Evolutionary conservation across 2,797 vertebrate genomes (phyloP).

Genomic region (Diglossa cyanea): DNA sequence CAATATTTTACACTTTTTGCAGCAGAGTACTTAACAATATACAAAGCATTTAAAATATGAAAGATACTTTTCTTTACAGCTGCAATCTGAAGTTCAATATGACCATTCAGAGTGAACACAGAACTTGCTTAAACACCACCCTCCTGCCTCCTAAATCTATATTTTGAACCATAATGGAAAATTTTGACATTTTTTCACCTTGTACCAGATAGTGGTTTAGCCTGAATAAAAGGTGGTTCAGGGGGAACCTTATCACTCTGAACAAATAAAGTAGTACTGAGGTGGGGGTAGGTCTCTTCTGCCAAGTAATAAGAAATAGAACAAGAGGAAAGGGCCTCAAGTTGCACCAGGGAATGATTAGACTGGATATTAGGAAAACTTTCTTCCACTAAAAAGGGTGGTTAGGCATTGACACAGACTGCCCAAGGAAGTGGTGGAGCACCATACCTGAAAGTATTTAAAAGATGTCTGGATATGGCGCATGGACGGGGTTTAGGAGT

Average conservation of each 20-base stretch:
- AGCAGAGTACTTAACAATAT: not conserved
- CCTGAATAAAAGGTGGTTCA: not conserved
- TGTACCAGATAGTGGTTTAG: not conserved
- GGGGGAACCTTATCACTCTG: not conserved
- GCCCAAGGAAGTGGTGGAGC: not conserved
- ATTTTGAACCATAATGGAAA: not conserved
- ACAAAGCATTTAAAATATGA: not conserved
- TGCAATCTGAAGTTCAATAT: not conserved
- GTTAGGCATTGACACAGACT: too few species aligned
- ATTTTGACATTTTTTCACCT: not conserved
- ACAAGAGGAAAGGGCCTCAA: not conserved
- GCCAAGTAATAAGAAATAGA: not conserved
- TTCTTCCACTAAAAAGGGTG: not conserved
- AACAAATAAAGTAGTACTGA: not conserved
- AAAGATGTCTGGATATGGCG: rapidly evolving
- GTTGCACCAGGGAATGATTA: not conserved
- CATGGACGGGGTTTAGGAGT: not conserved
- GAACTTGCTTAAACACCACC: not conserved
- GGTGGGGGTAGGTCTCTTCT: not conserved
- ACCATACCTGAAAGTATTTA: not conserved
- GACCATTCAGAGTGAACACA: not conserved
- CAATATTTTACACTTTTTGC: not conserved
- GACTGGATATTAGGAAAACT: not conserved
- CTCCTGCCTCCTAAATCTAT: not conserved
- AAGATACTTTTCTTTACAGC: not conserved